These are phyloP conservation scores for Centropus bengalensis DNA, from an alignment of 2,113 vertebrate genomes.

Conservation along the genomic window DNA sequence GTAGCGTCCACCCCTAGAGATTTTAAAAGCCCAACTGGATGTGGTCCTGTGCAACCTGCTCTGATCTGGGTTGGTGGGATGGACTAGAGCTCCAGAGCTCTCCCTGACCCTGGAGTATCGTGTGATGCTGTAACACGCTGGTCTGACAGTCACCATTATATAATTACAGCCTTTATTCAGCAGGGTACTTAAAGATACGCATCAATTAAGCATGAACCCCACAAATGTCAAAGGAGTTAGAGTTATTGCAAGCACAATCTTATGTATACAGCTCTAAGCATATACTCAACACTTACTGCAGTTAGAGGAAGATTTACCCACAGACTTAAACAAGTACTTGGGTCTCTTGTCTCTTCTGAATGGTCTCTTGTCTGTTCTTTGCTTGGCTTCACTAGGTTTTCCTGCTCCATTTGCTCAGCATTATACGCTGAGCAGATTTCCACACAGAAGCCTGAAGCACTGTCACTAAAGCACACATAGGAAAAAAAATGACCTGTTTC, in stretches of 20 bases:
- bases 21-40: not conserved
- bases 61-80: not conserved
- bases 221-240: not conserved
- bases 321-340: not conserved
- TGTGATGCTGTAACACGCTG: not conserved
- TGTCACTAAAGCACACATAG: not conserved
- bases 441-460: not conserved
- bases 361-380: not conserved
- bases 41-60: not conserved
- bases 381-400: not conserved
- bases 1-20: not conserved
- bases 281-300: not conserved
- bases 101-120: not conserved
- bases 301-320: not conserved
- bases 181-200: not conserved
- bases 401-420: not conserved
- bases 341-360: not conserved
- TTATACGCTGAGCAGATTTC: not conserved
- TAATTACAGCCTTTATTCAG: not conserved
- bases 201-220: not conserved
- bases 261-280: not conserved
- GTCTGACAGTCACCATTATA: not conserved
- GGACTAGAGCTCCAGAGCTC: not conserved
- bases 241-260: not conserved
- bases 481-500: not conserved